phyloP scores from a whole-genome alignment of 1,140 invertebrate genomes.

The Drosophila grimshawi region DNA sequence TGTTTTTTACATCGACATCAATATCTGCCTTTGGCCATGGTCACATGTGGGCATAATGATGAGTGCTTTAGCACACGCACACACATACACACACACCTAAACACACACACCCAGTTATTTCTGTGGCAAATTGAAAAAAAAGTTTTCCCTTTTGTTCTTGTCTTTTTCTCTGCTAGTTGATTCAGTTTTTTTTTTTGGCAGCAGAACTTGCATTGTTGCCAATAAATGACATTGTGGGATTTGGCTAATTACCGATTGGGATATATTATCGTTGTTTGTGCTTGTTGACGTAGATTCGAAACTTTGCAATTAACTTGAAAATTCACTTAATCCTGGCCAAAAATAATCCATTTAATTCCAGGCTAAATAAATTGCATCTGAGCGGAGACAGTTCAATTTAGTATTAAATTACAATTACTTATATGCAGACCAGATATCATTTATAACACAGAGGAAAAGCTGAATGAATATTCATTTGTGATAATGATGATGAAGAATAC shows the following conservation, averaged over 20 bases:
- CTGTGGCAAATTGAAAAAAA: slow-evolving; percentile 73
- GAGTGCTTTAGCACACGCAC: slow-evolving; percentile 40
- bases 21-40: slow-evolving; percentile 28
- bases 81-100: slow-evolving; percentile 25
- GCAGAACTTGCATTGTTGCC: slow-evolving; percentile 19
- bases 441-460: too few species aligned
- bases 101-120: slow-evolving; percentile 2
- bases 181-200: slow-evolving; percentile 23
- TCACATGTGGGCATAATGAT: slow-evolving; percentile 67
- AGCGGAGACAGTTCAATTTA: too few species aligned
- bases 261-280: slow-evolving; percentile 16
- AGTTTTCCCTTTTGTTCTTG: slow-evolving; percentile 53
- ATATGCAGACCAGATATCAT: too few species aligned
- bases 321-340: slow-evolving; percentile 16
- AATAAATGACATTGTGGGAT: slow-evolving; percentile 25
- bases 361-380: slow-evolving; percentile 1
- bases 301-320: slow-evolving; percentile 28
- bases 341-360: slow-evolving; percentile 17
- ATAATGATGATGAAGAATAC: not conserved
- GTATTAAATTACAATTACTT: too few species aligned
- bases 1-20: slow-evolving; percentile 17
- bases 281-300: slow-evolving; percentile 32
- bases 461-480: too few species aligned
- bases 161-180: slow-evolving; percentile 43
- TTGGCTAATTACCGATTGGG: slow-evolving; percentile 14